These are phyloP conservation scores for Galaxias olidus DNA, from an alignment of 2,797 vertebrate genomes.

Conservation along the genomic window DNA sequence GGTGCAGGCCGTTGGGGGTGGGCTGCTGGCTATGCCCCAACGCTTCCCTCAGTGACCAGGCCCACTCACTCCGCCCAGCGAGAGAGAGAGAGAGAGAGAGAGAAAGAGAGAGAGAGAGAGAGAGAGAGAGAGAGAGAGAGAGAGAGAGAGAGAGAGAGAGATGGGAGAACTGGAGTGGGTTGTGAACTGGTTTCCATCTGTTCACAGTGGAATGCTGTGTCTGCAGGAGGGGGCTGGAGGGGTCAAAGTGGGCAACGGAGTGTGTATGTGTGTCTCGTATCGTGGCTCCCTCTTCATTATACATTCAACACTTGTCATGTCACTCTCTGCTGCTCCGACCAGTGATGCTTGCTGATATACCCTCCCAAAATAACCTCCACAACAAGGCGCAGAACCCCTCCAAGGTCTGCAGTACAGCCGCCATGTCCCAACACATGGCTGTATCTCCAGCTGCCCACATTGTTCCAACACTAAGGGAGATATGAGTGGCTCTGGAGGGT, in stretches of 20 bases:
- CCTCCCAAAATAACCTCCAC: slow-evolving; percentile 70
- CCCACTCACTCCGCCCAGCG: slow-evolving; percentile 50
- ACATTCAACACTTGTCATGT: slow-evolving; percentile 78
- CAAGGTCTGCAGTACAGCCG: slow-evolving; percentile 31
- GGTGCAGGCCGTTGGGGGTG: slow-evolving; percentile 7
- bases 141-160: slow-evolving; percentile 34
- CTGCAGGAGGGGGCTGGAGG: slow-evolving; percentile 38
- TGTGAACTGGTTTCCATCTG: slow-evolving; percentile 53
- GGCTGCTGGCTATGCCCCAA: slow-evolving; percentile 2
- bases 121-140: slow-evolving; percentile 15
- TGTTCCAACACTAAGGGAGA: background rate
- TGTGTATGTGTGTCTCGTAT: slow-evolving; percentile 33
- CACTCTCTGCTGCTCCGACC: slow-evolving; percentile 65
- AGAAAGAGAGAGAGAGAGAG: slow-evolving; percentile 17
- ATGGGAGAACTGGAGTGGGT: slow-evolving; percentile 9
- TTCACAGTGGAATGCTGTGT: slow-evolving; percentile 66
- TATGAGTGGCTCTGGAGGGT: background rate
- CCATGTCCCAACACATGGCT: slow-evolving; percentile 29
- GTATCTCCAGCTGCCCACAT: slow-evolving; percentile 41
- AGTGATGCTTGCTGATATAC: slow-evolving; percentile 71
- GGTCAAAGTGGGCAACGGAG: slow-evolving; percentile 39
- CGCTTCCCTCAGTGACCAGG: slow-evolving; percentile 25
- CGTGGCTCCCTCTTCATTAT: slow-evolving; percentile 46
- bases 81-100: slow-evolving; percentile 30
- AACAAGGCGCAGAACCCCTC: slow-evolving; percentile 2